Base-by-base conservation (phyloP, 2,113 vertebrate species). In the Furnarius figulus region DNA sequence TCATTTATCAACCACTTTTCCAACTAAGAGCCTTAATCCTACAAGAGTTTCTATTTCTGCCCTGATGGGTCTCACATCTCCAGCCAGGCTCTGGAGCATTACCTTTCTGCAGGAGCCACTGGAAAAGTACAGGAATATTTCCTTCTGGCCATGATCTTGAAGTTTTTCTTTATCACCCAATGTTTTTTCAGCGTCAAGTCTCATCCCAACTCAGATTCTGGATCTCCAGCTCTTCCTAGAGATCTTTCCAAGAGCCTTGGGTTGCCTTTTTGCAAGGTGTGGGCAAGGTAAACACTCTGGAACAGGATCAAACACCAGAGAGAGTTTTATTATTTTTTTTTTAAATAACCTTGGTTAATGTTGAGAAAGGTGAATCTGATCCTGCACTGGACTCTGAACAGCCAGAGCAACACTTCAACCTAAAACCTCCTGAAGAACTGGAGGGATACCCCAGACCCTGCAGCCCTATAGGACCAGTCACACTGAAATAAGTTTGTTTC, bases 51-150 rank as follows among this genome's bases (percentile, higher is more conserved):
- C 62, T 37, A 9, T 52, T 89, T 68, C 61, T 89, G 28, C 16
- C 1, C 1, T 9, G 30, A 23, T 8, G 21, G 5, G 9, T 27
- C 1, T 2, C 5, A 1, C 19, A 28, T 65, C 31, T 46, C 4
- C 0, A 0, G 37, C 44, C 1, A 0, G 71, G 52, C 55, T 35
- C 8, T 39, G 59, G 15, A 90, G 50, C 0, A 0, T 16, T 24
- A 2, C 25, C 37, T 75, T 27, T 56, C 77, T 2, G 2, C 6
- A 24, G 21, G 2, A 71, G 75, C 15, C 3, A 28, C 77, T 87
- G 58, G 58, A 81, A 87, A 87, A 81, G 11, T 53, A 20, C 9
- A 6, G 75, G 46, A 65, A 73, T 42, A 14, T 22, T 39, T 65
- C 39, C 47, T 70, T 44, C 53, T n/a, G 35, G 6, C 44, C 59